Base-by-base conservation (phyloP, 2,113 vertebrate species). In the Taxidea taxus region DNA sequence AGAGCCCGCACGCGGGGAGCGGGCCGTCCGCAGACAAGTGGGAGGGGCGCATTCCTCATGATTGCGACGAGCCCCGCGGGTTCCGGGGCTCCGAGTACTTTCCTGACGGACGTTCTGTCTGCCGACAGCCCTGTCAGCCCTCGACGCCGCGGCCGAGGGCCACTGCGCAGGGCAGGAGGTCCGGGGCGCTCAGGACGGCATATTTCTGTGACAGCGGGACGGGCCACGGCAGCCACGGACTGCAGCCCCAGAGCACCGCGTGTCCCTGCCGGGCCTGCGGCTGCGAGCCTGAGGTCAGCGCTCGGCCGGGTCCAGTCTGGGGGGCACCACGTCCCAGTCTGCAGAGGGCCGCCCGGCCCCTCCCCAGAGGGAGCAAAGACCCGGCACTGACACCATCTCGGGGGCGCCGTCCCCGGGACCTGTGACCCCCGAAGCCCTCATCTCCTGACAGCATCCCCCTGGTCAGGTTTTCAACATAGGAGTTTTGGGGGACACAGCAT, bases 61-160 rank as follows among this genome's bases (percentile, higher is more conserved):
- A 4, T 2, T 13, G 25, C 34, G 39, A 20, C 16, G 25, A 25
- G 27, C 85, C 39, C 39, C n/a, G n/a, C n/a, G n/a, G n/a, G n/a
- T n/a, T 56, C 29, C 12, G 25, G 23, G 31, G 47, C 42, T 54
- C n/a, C 25, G 51, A 37, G 37, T 11, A 2, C 37, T 87, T 20
- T n/a, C 13, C 47, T 54, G 27, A 34, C 1, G 5, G 47, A 23
- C 9, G 5, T 25, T 23, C 56, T 13, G 7, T 11, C 4, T 20
- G n/a, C 8, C 6, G 37, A 14, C n/a, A 25, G 29, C 25, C 37
- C 25, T 3, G 21, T 5, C 58, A 47, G 23, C 14, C 34, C 12
- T 9, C 23, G 9, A 10, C 2, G 13, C 1, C 2, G 6, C 18
- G 31, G 42, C 4, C 12, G 9, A 7, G 4, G 16, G 37, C 23